phyloP scores from a whole-genome alignment of 2,888 invertebrate species.

The Proisotoma minuta region DNA sequence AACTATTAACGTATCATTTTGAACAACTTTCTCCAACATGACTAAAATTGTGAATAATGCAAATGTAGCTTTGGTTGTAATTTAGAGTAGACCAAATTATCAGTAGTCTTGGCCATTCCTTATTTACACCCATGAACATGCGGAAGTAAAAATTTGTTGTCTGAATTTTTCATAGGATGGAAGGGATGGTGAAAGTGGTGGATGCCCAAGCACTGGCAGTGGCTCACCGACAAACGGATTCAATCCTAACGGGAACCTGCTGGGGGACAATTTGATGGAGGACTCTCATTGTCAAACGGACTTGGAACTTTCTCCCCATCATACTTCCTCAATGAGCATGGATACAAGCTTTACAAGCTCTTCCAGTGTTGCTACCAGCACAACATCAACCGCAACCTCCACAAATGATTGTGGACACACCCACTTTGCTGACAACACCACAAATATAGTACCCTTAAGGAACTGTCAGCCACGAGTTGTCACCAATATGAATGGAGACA shows the following conservation, averaged over 20 bases:
- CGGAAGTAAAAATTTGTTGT: background rate
- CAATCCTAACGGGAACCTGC: constrained; percentile 34
- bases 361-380: constrained; percentile 11
- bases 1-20: no score
- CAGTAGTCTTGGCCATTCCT: no score
- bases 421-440: background rate
- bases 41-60: background rate
- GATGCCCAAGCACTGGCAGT: constrained; percentile 8
- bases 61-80: background rate
- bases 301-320: constrained; percentile 26
- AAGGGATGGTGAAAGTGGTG: constrained; percentile 19
- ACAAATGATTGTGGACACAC: constrained; percentile 7
- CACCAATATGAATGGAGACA: constrained; percentile 12
- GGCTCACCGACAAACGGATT: constrained; percentile 34
- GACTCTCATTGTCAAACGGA: constrained; percentile 42
- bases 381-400: constrained; percentile 19
- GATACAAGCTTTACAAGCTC: background rate
- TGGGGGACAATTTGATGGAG: constrained; percentile 38
- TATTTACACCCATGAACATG: no score
- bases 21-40: no score
- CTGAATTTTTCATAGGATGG: constrained; percentile 15
- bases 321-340: constrained; percentile 1
- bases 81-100: no score
- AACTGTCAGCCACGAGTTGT: constrained; percentile 7
- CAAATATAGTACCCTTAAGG: constrained; percentile 4